A percentile compares a stretch with the other conserved stretches of the same genome.
Evolutionary conservation across 2,797 vertebrate species (phyloP).

Genomic region (Mus caroli): DNA sequence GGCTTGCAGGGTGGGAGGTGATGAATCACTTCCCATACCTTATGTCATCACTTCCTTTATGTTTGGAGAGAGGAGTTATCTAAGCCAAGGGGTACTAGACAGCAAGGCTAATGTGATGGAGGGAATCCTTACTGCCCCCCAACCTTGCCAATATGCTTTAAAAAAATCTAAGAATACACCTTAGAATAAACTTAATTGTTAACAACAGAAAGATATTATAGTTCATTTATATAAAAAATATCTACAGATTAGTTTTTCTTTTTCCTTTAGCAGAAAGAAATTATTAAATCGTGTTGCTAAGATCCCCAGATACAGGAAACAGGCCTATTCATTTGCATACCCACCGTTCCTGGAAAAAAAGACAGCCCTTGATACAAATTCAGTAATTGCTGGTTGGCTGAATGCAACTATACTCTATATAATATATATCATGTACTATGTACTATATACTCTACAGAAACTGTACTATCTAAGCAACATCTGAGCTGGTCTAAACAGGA

Average conservation of each 20-base stretch:
- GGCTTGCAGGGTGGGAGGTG: not conserved
- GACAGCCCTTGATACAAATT: not conserved
- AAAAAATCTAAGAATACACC: not conserved
- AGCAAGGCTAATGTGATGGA: not conserved
- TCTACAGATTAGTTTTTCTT: not conserved
- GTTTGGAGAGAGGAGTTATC: not conserved
- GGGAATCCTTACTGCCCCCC: not conserved
- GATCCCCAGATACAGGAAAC: not conserved
- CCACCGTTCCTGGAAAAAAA: not conserved
- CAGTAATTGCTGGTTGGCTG: not conserved
- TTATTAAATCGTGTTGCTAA: not conserved
- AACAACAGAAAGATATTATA: slow-evolving; percentile 32
- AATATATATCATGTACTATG: not conserved
- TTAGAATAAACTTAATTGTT: not conserved
- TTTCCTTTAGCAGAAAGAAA: slow-evolving; percentile 27
- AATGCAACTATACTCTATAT: not conserved
- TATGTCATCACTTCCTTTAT: not conserved
- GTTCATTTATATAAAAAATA: not conserved
- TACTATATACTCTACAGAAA: not conserved
- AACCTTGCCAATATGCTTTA: not conserved
- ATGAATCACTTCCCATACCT: not conserved
- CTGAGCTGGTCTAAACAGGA: not conserved
- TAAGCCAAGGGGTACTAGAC: not conserved
- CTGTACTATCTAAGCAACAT: not conserved
- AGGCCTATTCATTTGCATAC: slow-evolving; percentile 10